phyloP scores from a whole-genome alignment of 2,888 invertebrate species.

The Merodon equestris region DNA sequence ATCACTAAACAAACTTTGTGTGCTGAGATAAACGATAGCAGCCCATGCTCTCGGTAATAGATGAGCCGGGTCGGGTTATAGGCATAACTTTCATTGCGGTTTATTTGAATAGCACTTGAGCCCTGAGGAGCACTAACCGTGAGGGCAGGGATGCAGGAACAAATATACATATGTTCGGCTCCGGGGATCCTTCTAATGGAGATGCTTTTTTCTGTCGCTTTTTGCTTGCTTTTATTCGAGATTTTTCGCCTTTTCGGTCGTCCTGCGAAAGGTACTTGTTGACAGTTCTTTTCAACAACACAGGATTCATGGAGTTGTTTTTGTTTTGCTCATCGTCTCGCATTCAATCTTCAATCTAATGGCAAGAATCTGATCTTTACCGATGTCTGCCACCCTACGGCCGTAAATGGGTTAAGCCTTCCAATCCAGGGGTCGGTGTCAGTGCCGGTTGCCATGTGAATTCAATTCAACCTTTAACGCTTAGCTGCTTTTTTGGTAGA shows the following conservation, averaged over 20 bases:
- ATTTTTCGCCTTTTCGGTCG: background rate
- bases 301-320: background rate
- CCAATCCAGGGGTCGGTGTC: constrained; percentile 41
- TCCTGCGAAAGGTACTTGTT: constrained; percentile 57
- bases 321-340: constrained; percentile 11
- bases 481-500: constrained; percentile 5
- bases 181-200: background rate
- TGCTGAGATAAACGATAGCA: no score
- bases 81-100: constrained; percentile 56
- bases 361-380: constrained; percentile 52
- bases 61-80: constrained; percentile 15
- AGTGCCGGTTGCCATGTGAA: constrained; percentile 19
- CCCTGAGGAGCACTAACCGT: no score
- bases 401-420: constrained; percentile 63
- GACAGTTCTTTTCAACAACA: constrained; percentile 56
- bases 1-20: no score
- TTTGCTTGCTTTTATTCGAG: background rate
- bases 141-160: constrained; percentile 2
- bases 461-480: constrained; percentile 47
- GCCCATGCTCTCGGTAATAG: no score
- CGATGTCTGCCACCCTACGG: constrained; percentile 32
- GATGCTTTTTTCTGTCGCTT: constrained; percentile 22
- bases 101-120: constrained; percentile 60
- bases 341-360: constrained; percentile 56
- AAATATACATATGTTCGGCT: constrained; percentile 13